These are phyloP conservation scores for Aphelenchoides avenae DNA, from an alignment of 1,140 invertebrate genomes.

Conservation along the genomic window DNA sequence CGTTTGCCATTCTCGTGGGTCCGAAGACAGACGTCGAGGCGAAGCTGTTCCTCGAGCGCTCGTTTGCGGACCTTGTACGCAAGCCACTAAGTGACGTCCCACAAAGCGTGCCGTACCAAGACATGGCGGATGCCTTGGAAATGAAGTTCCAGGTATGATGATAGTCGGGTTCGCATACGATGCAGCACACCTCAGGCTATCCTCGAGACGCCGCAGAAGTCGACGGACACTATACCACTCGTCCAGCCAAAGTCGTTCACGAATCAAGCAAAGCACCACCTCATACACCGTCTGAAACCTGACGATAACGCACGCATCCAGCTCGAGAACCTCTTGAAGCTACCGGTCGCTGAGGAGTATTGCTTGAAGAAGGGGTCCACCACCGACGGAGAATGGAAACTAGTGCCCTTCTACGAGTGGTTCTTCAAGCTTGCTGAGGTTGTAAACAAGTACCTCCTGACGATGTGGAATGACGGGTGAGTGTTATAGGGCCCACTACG, in stretches of 20 bases:
- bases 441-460: constrained; percentile 55
- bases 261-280: constrained; percentile 47
- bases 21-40: constrained; percentile 58
- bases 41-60: constrained; percentile 57
- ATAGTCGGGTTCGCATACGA: neutral
- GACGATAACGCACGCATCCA: constrained; percentile 43
- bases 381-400: constrained; percentile 57
- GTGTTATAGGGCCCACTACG: neutral
- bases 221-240: constrained; percentile 49
- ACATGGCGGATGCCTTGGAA: constrained; percentile 56
- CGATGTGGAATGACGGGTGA: constrained; percentile 58
- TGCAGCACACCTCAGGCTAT: constrained; percentile 34
- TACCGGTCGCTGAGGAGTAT: constrained; percentile 35
- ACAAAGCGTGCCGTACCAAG: constrained; percentile 35
- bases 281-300: constrained; percentile 51
- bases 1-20: constrained; percentile 57
- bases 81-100: constrained; percentile 52
- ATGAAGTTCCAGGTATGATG: constrained; percentile 57
- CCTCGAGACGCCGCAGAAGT: constrained; percentile 57
- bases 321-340: constrained; percentile 57
- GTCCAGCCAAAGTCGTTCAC: constrained; percentile 43
- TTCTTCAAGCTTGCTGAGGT: constrained; percentile 59
- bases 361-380: constrained; percentile 32
- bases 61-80: constrained; percentile 55
- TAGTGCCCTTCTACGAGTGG: constrained; percentile 54